phyloP scores from a whole-genome alignment of 2,113 vertebrate species.

The Axis porcinus region DNA sequence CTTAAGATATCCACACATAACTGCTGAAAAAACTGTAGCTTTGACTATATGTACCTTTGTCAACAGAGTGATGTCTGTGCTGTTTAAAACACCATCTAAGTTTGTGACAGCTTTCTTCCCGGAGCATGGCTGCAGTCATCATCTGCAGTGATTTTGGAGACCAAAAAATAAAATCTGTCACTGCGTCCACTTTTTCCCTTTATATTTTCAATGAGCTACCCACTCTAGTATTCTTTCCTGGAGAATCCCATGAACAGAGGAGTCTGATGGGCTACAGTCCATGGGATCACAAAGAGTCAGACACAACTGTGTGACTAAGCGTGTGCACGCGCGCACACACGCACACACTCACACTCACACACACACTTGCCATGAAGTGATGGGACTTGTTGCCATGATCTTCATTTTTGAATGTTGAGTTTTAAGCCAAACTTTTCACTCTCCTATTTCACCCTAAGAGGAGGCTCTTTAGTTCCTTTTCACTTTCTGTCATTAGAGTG shows the following conservation, averaged over 20 bases:
- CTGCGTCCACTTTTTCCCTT: fast-evolving
- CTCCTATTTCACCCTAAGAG: not conserved
- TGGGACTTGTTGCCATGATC: not conserved
- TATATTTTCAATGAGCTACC: not conserved
- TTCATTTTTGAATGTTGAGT: not conserved
- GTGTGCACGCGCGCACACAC: too few relatives aligned
- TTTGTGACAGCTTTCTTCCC: not conserved
- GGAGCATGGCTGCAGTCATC: not conserved
- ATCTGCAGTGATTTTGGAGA: not conserved
- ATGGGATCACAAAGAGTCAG: not conserved
- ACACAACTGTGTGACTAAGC: not conserved
- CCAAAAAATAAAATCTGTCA: not conserved
- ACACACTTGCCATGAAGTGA: not conserved
- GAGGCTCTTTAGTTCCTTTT: not conserved
- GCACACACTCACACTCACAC: not conserved
- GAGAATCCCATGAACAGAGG: not conserved
- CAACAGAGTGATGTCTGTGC: not conserved
- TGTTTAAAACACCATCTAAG: not conserved
- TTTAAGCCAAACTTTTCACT: not conserved
- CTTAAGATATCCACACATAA: not conserved
- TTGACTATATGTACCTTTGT: not conserved
- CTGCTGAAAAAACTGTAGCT: not conserved
- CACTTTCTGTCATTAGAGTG: not conserved
- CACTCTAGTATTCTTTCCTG: not conserved
- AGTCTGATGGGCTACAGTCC: not conserved